Conservation (phyloP, 2,113 vertebrate species). For the Tragelaphus imberbis region DNA sequence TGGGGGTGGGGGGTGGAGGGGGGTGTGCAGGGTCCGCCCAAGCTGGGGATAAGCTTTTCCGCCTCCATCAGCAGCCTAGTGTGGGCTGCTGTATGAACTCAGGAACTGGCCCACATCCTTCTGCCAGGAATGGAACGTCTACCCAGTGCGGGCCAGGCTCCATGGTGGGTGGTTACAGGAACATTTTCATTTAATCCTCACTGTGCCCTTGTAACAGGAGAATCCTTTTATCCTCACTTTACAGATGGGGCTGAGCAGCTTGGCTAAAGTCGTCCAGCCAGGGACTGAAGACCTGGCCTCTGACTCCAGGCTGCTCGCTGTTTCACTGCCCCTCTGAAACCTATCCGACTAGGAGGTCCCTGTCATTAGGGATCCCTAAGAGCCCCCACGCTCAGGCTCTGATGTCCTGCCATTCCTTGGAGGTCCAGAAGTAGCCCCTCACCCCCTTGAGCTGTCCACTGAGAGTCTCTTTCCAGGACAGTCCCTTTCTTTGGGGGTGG, state of each 20-base stretch:
- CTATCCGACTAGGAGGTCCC: not conserved
- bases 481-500: not conserved
- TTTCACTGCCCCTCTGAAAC: not conserved
- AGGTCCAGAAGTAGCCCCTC: not conserved
- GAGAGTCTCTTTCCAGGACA: not conserved
- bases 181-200: not conserved
- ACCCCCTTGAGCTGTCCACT: not conserved
- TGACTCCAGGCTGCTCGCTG: not conserved
- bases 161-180: not conserved
- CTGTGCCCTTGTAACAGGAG: not conserved
- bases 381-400: not conserved
- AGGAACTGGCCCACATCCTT: no score
- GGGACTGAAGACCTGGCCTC: not conserved
- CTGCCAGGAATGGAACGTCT: not conserved
- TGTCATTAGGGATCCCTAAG: not conserved
- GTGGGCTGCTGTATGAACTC: not conserved
- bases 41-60: not conserved
- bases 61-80: not conserved
- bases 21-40: not conserved
- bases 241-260: not conserved
- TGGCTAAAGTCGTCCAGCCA: not conserved
- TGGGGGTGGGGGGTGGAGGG: fast-evolving
- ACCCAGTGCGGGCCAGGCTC: not conserved
- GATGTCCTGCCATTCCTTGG: not conserved
- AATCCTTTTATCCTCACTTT: not conserved